Evolutionary conservation across 23 tunicate species (phyloP), one percentile per base, ranked within the genome.

Genomic region (Diplosoma virens): DNA sequence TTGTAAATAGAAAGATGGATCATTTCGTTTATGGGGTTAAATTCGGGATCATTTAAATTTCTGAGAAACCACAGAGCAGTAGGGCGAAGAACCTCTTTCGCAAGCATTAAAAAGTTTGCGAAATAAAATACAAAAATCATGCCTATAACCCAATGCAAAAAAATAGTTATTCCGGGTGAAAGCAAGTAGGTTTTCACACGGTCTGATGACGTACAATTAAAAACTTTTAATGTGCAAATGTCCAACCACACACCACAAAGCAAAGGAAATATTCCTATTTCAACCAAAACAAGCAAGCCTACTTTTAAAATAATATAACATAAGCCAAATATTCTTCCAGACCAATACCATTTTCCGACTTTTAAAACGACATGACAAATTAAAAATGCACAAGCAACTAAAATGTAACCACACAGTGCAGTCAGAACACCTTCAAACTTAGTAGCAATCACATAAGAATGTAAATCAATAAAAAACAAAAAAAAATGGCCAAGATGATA

Each of bases 401-500:
- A 48, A 65, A 86, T 36, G 37, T 86, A 86, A n/a, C 93, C 93
- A 61, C 81, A 86, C 7, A 79, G 48, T 1, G 93, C 56, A 3
- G 93, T 86, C 21, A 86, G 33, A 2, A 86, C 71, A 35, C 93
- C 85, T 79, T 86, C 93, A 28, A 86, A 73, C 55, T 67, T 61
- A 25, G 93, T 78, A 28, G 85, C 81, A 59, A 78, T 46, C 36
- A 84, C 79, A 34, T 86, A 74, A 23, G 63, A 32, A 36, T 79
- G 37, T 53, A 86, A 37, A 54, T 74, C 81, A 27, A 74, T 33
- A 24, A 32, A 33, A 4, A 79, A 22, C 11, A 86, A 69, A 37
- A 80, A 41, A 67, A 79, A 86, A 66, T 86, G 93, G 14, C 97
- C 97, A 31, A 90, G 82, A 80, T 90, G 97, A 54, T 84, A 90